phyloP scores from a whole-genome alignment of 1,140 invertebrate genomes.

The Polypedilum vanderplanki region DNA sequence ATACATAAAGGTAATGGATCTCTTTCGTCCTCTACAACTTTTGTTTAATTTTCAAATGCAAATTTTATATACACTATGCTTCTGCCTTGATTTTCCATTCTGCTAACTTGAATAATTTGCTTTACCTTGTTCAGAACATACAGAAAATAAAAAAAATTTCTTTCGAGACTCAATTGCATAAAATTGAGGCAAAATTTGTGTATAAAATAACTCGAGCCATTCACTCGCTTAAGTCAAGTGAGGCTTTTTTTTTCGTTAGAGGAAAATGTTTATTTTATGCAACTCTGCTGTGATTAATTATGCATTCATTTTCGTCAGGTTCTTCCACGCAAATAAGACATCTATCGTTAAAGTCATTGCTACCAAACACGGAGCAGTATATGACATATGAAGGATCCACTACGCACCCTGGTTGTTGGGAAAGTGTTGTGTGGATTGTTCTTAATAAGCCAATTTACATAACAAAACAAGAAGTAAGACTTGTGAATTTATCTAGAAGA shows the following conservation, averaged over 20 bases:
- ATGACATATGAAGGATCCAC: conserved; percentile 98
- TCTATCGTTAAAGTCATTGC: conserved; percentile 70
- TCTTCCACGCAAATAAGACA: conserved; percentile 71
- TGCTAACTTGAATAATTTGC: no score
- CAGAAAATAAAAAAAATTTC: not conserved
- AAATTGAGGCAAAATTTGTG: not conserved
- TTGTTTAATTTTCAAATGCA: conserved; percentile 11
- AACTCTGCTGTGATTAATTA: conserved; percentile 24
- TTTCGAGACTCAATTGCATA: not conserved
- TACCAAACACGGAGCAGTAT: conserved; percentile 84
- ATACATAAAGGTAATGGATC: conserved; percentile 62
- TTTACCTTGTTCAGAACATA: not conserved
- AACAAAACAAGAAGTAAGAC: conserved; percentile 76
- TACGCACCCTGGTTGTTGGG: conserved; percentile 89
- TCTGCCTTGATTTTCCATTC: no score
- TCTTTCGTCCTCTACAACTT: not conserved
- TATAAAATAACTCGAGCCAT: not conserved
- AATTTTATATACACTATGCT: not conserved
- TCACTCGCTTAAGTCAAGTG: no score
- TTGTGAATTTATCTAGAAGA: conserved; percentile 27
- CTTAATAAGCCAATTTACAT: conserved; percentile 95
- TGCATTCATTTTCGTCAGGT: conserved; percentile 48
- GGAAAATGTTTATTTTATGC: conserved; percentile 28
- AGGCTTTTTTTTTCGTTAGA: not conserved
- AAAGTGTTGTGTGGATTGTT: conserved; percentile 90